phyloP scores from a whole-genome alignment of 1,140 invertebrate genomes.

The Eumaeus atala region DNA sequence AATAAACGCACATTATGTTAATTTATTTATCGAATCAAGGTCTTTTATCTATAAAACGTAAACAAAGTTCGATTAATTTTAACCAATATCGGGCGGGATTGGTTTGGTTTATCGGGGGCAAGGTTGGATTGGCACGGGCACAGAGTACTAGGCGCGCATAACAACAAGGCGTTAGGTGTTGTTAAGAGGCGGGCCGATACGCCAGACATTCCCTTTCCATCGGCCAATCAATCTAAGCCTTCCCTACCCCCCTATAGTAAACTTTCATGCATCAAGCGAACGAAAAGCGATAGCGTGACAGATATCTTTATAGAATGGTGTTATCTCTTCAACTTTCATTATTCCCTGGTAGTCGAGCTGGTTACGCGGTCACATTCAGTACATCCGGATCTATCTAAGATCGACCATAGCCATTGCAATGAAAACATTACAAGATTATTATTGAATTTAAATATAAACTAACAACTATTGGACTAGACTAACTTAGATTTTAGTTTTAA shows the following conservation, averaged over 20 bases:
- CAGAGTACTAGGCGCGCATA: conserved; percentile 58
- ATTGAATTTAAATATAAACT: too few species aligned
- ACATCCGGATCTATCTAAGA: conserved; percentile 12
- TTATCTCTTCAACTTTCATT: conserved; percentile 37
- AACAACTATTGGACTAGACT: too few species aligned
- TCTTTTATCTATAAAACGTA: neutral
- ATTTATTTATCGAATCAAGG: neutral
- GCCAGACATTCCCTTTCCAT: conserved; percentile 58
- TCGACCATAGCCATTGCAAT: too few species aligned
- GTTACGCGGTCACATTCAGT: conserved; percentile 42
- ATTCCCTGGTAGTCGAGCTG: conserved; percentile 47
- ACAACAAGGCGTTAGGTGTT: conserved; percentile 57
- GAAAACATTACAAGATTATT: too few species aligned
- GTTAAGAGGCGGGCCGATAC: conserved; percentile 56
- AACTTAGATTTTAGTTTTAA: too few species aligned
- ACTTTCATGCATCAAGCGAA: conserved; percentile 28
- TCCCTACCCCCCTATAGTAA: conserved; percentile 37
- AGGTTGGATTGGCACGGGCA: conserved; percentile 40
- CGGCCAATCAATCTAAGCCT: conserved; percentile 55
- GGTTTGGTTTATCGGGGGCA: conserved; percentile 13
- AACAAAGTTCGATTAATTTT: conserved; percentile 7
- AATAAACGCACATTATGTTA: conserved; percentile 6
- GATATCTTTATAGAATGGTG: conserved; percentile 33
- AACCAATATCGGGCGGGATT: conserved; percentile 9
- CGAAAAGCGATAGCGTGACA: conserved; percentile 28